Base-by-base conservation (phyloP, 2,888 invertebrate genomes). In the Sphecodes monilicornis region DNA sequence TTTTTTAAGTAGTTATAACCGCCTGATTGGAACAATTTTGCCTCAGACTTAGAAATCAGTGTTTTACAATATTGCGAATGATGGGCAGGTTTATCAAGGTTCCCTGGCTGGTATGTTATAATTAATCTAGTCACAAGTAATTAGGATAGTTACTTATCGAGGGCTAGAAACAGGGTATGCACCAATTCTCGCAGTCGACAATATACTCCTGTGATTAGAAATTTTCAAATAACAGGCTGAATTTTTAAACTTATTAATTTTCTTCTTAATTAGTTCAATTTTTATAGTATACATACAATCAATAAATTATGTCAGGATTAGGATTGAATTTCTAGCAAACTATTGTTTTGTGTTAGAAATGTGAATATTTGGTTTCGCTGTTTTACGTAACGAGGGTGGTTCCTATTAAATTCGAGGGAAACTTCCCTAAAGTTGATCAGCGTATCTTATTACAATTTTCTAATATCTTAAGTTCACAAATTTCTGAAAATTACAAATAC, bases 71-170 rank as follows among this genome's bases (percentile, higher is more conserved):
- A 86, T 78, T 76, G 68, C 50, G 46, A 43, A 77, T 80, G 86
- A 85, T 88, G 57, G 83, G 84, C 66, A n/a, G 80, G 36, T 77
- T 85, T 85, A 89, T 86, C 85, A 89, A 89, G 80, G 84, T 82
- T 74, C 80, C 69, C 77, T 50, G 84, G 68, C 54, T 69, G 80
- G 74, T 76, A 80, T 78, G 85, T 87, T 85, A 76, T 83, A 76
- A 82, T 88, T 82, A 87, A 72, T 70, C 72, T 68, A 74, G 72
- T 78, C 71, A 87, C 86, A 86, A 76, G 72, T 88, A 84, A 88
- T 90, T 86, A 76, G 80, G 80, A 85, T 84, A 84, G 88, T 85
- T 88, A 64, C 79, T 72, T 81, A 29, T 69, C 69, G 77, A 43
- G 76, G 77, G 29, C 70, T 76, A 82, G 80, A 60, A 77, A 84